Evolutionary conservation across 1,140 invertebrate species (phyloP).

Genomic region (Drosophila tristis): DNA sequence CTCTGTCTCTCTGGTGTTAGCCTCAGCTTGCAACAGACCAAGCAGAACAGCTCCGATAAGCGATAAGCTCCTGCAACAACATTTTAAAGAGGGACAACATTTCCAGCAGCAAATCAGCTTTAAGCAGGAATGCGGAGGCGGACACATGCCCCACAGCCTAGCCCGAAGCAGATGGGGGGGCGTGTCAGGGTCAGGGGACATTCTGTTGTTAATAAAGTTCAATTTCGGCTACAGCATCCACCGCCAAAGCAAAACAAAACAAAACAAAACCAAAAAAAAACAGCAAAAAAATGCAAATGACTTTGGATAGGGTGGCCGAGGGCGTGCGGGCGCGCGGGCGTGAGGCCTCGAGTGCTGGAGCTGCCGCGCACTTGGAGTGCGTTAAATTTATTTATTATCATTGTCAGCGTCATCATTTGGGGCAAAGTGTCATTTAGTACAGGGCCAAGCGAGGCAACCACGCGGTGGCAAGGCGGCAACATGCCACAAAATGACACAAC

Average conservation of each 20-base stretch:
- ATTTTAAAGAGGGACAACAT: constrained; percentile 11
- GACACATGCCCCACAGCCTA: constrained; percentile 20
- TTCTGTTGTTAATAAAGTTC: constrained; percentile 53
- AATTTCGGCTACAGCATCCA: constrained; percentile 31
- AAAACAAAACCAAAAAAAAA: not conserved
- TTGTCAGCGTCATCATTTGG: constrained; percentile 77
- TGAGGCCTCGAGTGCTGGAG: constrained; percentile 9
- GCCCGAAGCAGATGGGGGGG: not conserved
- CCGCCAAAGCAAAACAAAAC: not conserved
- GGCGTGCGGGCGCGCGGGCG: constrained; percentile 16
- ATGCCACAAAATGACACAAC: constrained; percentile 75
- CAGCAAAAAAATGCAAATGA: constrained; percentile 53
- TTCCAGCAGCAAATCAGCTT: not conserved
- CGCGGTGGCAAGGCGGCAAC: constrained; percentile 49
- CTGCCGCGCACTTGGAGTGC: constrained; percentile 36
- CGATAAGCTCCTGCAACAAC: not conserved
- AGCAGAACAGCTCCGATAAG: constrained; percentile 48
- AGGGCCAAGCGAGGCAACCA: constrained; percentile 30
- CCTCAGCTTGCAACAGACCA: constrained; percentile 18
- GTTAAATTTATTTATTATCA: constrained; percentile 79
- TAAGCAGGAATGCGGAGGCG: constrained; percentile 1
- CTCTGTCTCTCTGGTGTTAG: constrained; percentile 10
- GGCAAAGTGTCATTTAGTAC: constrained; percentile 68
- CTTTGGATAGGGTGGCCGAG: not conserved
- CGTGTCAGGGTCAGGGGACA: constrained; percentile 18